Evolutionary conservation across 2,888 invertebrate species (phyloP).

Genomic region (Clistopyga incitator): DNA sequence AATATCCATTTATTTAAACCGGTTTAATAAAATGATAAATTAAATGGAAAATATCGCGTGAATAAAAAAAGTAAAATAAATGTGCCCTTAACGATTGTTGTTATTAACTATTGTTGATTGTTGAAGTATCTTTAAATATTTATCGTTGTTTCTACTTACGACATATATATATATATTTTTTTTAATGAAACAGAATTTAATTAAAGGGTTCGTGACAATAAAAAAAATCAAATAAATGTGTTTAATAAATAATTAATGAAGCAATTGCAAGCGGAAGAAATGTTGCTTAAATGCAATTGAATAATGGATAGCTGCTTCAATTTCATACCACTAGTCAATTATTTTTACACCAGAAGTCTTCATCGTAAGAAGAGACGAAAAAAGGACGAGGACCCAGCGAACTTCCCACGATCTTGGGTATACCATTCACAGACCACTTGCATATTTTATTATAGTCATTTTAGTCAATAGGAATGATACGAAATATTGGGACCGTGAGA

Average conservation of each 20-base stretch:
- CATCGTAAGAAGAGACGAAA: conserved; percentile 69
- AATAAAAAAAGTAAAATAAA: neutral
- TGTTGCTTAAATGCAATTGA: neutral
- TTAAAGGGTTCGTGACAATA: neutral
- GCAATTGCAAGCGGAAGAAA: neutral
- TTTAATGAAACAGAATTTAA: neutral
- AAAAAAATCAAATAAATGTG: neutral
- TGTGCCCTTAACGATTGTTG: too few species aligned
- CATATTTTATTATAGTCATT: conserved; percentile 42
- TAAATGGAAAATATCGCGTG: neutral
- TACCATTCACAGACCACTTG: conserved; percentile 44
- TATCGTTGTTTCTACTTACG: conserved; percentile 13
- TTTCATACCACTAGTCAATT: conserved; percentile 74
- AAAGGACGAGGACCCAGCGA: conserved; percentile 50
- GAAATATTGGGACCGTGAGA: neutral
- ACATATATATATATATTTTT: neutral
- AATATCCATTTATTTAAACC: neutral
- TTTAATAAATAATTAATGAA: neutral
- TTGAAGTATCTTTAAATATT: neutral
- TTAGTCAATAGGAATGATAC: conserved; percentile 29
- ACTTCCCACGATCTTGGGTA: conserved; percentile 75
- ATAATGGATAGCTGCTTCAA: conserved; percentile 72
- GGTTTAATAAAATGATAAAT: neutral
- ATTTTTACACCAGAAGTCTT: conserved; percentile 73
- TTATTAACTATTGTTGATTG: neutral